Percentiles rank a stretch among this genome's conserved stretches.
Conservation (phyloP, 2,113 vertebrate species). For the Neodontobutis hainanensis region DNA sequence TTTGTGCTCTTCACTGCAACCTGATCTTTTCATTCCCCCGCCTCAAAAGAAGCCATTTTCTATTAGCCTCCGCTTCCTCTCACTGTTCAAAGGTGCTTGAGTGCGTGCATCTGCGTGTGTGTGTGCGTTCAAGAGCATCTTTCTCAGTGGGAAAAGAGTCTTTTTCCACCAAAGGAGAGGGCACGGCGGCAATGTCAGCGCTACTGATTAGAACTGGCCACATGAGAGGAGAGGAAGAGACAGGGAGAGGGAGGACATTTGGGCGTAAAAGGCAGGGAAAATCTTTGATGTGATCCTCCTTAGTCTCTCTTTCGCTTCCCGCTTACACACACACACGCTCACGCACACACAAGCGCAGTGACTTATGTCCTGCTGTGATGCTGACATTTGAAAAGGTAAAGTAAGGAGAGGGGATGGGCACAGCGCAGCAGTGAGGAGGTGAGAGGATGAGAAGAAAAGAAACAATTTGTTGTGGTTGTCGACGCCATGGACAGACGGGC, state of each 20-base stretch:
- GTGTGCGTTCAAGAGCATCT: conserved; percentile 71
- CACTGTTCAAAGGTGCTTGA: conserved; percentile 77
- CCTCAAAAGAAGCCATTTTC: conserved; percentile 80
- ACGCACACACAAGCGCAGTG: conserved; percentile 50
- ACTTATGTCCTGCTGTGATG: conserved; percentile 76
- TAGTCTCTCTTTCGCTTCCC: conserved; percentile 63
- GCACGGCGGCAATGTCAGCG: conserved; percentile 74
- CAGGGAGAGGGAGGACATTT: conserved; percentile 74
- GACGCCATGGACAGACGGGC: conserved; percentile 29
- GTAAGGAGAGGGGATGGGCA: conserved; percentile 67
- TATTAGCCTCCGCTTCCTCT: conserved; percentile 74
- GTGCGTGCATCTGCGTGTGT: conserved; percentile 45
- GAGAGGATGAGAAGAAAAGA: conserved; percentile 64
- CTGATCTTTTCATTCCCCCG: conserved; percentile 75
- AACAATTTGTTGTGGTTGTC: conserved; percentile 70
- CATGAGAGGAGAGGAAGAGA: conserved; percentile 71
- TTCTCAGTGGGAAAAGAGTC: conserved; percentile 73
- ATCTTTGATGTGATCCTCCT: conserved; percentile 75
- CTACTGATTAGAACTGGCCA: conserved; percentile 76
- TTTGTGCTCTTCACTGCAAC: conserved; percentile 76
- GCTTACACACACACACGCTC: conserved; percentile 46
- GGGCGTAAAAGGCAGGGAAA: conserved; percentile 71
- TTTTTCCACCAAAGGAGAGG: conserved; percentile 79
- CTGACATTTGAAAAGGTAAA: conserved; percentile 81
- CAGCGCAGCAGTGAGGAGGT: conserved; percentile 39